Base-by-base conservation (phyloP, 2,113 vertebrate species). In the Butorides virescens region DNA sequence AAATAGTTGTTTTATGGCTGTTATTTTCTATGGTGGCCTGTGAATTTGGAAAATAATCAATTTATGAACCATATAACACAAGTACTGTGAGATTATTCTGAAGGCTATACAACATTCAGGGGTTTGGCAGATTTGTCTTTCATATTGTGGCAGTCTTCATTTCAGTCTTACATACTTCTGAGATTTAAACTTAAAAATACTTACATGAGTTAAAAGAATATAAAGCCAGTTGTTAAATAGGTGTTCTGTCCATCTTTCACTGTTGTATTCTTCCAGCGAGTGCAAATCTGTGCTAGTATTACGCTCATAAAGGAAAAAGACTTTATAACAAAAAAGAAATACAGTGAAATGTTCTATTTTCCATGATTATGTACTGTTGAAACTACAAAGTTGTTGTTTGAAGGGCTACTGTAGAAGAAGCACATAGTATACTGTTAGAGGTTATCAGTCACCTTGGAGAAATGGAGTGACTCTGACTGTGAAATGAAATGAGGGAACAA, bases 381-480 rank as follows among this genome's bases (percentile, higher is more conserved):
- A 68, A 47, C 11, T 71, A 32, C 11, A 7, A 1, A 58, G 17
- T 29, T 75, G 34, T 39, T 83, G 13, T 72, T 72, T 66, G 50
- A 63, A 86, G 47, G 47, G 29, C 29, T 62, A 0, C 10, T 0
- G 0, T 46, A 39, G 10, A 37, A 25, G 73, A 63, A 80, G 34
- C 21, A 4, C 58, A 2, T 4, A 42, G 19, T 30, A 26, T 66
- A 23, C 36, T 53, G 16, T 62, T 70, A 55, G 62, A 72, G 19
- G 5, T 92, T 92, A 47, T 90, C 42, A 53, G 63, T 86, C 72
- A 70, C 53, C 72, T 92, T 86, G 80, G 71, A 83, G 63, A 73
- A 96, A 66, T 19, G 3, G 50, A 74, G 25, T 56, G 44, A 62
- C 26, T 67, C 21, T 0, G 1, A 15, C 29, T 62, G 56, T 87